Conservation (phyloP, 2,113 vertebrate genomes). For the Rhineura floridana region DNA sequence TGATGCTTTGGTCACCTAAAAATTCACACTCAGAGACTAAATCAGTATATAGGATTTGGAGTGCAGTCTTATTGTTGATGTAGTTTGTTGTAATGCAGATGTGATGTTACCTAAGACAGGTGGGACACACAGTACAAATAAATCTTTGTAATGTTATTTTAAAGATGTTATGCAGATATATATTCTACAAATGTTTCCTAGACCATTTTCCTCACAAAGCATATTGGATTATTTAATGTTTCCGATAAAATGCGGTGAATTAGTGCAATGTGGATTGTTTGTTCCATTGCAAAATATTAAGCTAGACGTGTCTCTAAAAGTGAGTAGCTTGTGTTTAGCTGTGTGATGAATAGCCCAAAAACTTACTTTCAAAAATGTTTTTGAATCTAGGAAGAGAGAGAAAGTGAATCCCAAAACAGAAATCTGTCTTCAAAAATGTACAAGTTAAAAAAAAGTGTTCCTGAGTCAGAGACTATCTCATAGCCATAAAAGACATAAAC, state of each 20-base stretch:
- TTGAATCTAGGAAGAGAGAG: conserved; percentile 1
- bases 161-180: neutral
- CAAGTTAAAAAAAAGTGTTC: conserved; percentile 39
- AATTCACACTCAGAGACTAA: too few species aligned
- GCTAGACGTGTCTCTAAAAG: conserved; percentile 26
- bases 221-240: neutral
- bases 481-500: conserved; percentile 57
- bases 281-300: conserved; percentile 26
- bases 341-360: neutral
- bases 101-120: neutral
- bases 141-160: conserved; percentile 3
- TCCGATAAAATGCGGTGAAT: conserved; percentile 29
- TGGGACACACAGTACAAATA: neutral
- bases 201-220: neutral
- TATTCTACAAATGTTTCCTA: neutral
- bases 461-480: conserved; percentile 58
- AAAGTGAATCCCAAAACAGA: conserved; percentile 8
- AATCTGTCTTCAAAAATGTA: conserved; percentile 45
- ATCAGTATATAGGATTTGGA: conserved; percentile 17
- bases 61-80: conserved; percentile 26
- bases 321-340: neutral
- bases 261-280: neutral
- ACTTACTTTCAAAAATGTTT: neutral
- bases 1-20: too few species aligned
- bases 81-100: neutral